Conservation (phyloP, 2,113 vertebrate genomes). For the Rhineura floridana region DNA sequence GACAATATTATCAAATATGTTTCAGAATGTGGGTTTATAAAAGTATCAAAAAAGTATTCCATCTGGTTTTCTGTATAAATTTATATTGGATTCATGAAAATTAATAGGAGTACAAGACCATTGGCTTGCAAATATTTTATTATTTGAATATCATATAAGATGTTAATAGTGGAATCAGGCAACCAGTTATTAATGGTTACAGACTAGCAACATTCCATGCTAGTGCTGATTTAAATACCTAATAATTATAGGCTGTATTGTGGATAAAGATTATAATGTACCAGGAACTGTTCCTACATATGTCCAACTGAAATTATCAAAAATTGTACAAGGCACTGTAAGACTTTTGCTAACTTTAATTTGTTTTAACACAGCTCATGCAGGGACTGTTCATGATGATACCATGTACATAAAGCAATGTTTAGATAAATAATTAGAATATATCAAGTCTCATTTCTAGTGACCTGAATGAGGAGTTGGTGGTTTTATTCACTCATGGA, state of each 20-base stretch:
- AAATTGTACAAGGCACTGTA: not conserved
- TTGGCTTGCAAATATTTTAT: not conserved
- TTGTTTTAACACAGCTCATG: not conserved
- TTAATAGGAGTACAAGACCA: slow-evolving; percentile 18
- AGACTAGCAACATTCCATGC: not conserved
- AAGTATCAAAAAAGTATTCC: slow-evolving; percentile 26
- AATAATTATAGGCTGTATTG: not conserved
- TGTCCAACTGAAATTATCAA: not conserved
- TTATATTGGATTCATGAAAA: slow-evolving; percentile 27
- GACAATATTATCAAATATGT: slow-evolving; percentile 59
- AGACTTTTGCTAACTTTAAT: not conserved
- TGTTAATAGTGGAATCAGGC: slow-evolving; percentile 15
- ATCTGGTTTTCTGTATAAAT: not conserved
- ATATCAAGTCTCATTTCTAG: not conserved
- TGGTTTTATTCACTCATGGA: not conserved
- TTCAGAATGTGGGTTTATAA: slow-evolving; percentile 58
- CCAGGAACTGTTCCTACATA: not conserved
- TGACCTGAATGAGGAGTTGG: too few relatives aligned
- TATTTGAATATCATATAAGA: not conserved
- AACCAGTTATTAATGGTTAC: not conserved
- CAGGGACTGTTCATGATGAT: not conserved
- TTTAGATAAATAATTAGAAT: not conserved
- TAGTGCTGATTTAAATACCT: slow-evolving; percentile 15
- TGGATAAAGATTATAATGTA: not conserved
- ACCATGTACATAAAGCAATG: not conserved